phyloP scores from a whole-genome alignment of 2,888 invertebrate genomes.

The Aphrophora alni region DNA sequence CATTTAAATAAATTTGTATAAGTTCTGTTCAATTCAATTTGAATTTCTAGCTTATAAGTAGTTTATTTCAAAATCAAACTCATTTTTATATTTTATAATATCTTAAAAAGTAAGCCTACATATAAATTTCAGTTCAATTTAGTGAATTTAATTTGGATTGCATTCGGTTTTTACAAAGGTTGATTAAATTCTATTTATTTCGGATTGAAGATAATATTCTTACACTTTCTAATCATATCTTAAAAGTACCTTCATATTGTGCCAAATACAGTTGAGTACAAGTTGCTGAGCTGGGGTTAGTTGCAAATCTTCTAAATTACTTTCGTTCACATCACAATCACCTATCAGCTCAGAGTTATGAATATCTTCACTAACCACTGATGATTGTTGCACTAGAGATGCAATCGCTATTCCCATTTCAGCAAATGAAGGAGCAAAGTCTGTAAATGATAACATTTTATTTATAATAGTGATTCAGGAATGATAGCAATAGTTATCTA shows the following conservation, averaged over 20 bases:
- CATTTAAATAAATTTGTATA: too few species aligned
- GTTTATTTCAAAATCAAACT: too few species aligned
- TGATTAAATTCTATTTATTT: too few species aligned
- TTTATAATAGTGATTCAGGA: not conserved
- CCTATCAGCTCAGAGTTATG: not conserved
- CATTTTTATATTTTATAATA: too few species aligned
- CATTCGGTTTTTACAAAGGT: too few species aligned
- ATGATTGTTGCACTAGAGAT: conserved; percentile 40
- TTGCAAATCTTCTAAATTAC: conserved; percentile 51
- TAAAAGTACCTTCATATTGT: conserved; percentile 58
- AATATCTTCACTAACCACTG: conserved; percentile 24
- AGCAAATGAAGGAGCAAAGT: conserved; percentile 73
- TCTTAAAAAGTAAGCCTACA: too few species aligned
- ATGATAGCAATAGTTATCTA: not conserved
- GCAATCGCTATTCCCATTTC: conserved; percentile 78
- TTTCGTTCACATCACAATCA: conserved; percentile 38
- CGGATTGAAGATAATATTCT: too few species aligned
- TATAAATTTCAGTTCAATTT: too few species aligned
- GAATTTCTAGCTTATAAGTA: too few species aligned
- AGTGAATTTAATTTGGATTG: too few species aligned
- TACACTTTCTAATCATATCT: too few species aligned
- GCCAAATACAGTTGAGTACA: conserved; percentile 60
- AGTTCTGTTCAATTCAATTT: too few species aligned
- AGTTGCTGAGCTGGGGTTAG: conserved; percentile 58
- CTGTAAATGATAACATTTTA: conserved; percentile 48